Percentiles rank a stretch among this genome's conserved stretches.
Evolutionary conservation across 30 jellyfish, hydroid and myxozoan genomes (phyloP).

Genomic region (Cassiopea andromeda): DNA sequence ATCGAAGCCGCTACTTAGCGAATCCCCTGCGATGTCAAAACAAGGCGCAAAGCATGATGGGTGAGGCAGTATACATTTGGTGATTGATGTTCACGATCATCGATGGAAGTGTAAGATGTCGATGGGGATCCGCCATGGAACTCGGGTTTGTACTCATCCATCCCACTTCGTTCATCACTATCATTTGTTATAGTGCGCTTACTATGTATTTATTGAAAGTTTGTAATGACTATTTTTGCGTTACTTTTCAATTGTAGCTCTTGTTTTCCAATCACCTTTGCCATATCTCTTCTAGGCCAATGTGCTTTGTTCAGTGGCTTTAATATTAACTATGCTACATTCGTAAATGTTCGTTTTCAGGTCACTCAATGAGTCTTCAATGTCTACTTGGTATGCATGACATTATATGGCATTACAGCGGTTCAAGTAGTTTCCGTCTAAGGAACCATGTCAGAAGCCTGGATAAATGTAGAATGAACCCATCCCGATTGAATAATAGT

Average conservation of each 20-base stretch:
- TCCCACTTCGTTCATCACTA: background rate
- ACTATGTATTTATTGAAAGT: background rate
- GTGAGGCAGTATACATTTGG: conserved; percentile 72
- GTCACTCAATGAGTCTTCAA: conserved; percentile 86
- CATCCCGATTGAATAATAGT: conserved; percentile 32
- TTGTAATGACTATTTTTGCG: background rate
- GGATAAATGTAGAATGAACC: conserved; percentile 51
- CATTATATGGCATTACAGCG: conserved; percentile 85
- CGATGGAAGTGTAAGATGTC: conserved; percentile 28
- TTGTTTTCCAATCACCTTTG: background rate
- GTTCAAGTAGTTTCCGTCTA: conserved; percentile 69
- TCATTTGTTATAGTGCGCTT: background rate
- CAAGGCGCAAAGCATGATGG: conserved; percentile 79
- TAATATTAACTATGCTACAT: background rate
- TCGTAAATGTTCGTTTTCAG: conserved; percentile 29
- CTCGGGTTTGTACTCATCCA: conserved; percentile 60
- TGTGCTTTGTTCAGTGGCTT: conserved; percentile 10
- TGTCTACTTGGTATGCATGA: conserved; percentile 99
- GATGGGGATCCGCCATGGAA: conserved; percentile 33
- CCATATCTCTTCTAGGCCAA: conserved; percentile 4
- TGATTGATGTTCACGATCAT: conserved; percentile 38
- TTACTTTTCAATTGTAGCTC: background rate
- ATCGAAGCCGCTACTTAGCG: background rate
- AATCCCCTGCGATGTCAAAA: conserved; percentile 48
- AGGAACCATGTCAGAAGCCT: conserved; percentile 71